A percentile compares a stretch with the other conserved stretches of the same genome.
Evolutionary conservation across 2,113 vertebrate species (phyloP).

Genomic region (Odobenus rosmarus): DNA sequence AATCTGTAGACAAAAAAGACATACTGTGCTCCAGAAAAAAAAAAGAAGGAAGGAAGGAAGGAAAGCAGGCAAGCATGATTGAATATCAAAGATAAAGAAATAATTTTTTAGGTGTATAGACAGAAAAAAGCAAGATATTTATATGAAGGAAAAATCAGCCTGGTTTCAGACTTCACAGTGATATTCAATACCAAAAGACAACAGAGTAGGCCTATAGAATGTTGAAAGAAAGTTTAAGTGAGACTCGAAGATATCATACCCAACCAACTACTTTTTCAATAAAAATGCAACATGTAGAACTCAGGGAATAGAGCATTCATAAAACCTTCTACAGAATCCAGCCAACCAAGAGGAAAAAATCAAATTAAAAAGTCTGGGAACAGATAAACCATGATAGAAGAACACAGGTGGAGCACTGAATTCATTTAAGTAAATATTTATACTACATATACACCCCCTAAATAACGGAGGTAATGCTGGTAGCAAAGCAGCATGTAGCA

Average conservation of each 20-base stretch:
- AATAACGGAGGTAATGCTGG: background rate
- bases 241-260: background rate
- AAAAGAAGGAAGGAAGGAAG: background rate
- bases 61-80: background rate
- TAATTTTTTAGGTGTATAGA: background rate
- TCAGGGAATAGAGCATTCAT: conserved; percentile 7
- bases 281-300: conserved; percentile 16
- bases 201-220: conserved; percentile 6
- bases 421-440: conserved; percentile 57
- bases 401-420: background rate
- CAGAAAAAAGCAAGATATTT: conserved; percentile 34
- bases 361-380: conserved; percentile 5
- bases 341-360: conserved; percentile 50
- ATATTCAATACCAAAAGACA: conserved; percentile 47
- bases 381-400: conserved; percentile 21
- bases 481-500: background rate
- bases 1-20: conserved; percentile 1
- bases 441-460: background rate
- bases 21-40: background rate
- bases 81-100: conserved; percentile 17
- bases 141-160: conserved; percentile 30
- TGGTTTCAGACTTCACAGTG: background rate
- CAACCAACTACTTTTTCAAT: conserved; percentile 34
- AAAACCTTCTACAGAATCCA: background rate
- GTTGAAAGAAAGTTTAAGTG: conserved; percentile 5